Conservation (phyloP, 1,140 invertebrate genomes). For the Ceratosolen fusciceps region DNA sequence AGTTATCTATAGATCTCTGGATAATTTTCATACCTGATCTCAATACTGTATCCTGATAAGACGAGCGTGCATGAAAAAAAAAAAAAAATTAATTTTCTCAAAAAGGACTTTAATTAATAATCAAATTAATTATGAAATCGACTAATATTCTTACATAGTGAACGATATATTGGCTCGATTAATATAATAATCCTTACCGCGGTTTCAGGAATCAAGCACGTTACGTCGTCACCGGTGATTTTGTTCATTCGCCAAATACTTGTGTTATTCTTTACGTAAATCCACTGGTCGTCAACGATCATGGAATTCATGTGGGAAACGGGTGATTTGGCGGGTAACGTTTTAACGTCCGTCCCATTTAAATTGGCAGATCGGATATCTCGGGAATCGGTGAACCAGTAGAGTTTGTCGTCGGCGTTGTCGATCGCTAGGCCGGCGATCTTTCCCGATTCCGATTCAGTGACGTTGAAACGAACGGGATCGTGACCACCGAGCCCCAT, state of each 20-base stretch:
- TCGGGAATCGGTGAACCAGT: constrained; percentile 11
- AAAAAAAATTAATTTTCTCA: no score
- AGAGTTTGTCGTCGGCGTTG: not conserved
- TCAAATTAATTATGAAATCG: no score
- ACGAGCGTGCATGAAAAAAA: not conserved
- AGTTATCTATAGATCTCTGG: not conserved
- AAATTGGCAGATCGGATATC: not conserved
- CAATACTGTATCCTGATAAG: not conserved
- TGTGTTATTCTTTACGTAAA: constrained; percentile 15
- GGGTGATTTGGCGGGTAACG: not conserved
- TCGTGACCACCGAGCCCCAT: not conserved
- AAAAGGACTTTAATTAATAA: no score
- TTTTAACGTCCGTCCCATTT: not conserved
- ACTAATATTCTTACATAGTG: no score
- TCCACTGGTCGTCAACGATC: not conserved
- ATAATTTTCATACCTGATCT: constrained; percentile 17
- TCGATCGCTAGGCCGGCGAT: constrained; percentile 1
- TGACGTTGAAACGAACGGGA: not conserved
- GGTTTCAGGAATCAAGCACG: constrained; percentile 12
- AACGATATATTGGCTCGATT: not conserved
- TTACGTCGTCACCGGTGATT: not conserved
- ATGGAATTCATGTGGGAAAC: not conserved
- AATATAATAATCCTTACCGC: not conserved
- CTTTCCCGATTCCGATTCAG: not conserved
- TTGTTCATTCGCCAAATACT: constrained; percentile 32